Base-by-base conservation (phyloP, 2,797 vertebrate genomes). In the Enteromius mattozi region DNA sequence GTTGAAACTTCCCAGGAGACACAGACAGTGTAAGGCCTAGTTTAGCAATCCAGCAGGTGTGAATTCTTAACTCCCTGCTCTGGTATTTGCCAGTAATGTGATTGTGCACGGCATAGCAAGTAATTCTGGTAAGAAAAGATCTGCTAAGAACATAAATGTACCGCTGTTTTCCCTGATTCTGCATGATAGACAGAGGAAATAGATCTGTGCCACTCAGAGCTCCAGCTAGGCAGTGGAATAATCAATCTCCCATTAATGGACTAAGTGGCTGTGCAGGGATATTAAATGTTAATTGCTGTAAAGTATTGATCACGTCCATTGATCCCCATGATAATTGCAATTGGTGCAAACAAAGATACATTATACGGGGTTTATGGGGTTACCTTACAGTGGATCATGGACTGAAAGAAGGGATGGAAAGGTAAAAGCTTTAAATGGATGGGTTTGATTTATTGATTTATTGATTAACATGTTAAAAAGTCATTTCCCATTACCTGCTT, bases 211-310 rank as follows among this genome's bases (percentile, higher is more conserved):
- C 90, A 88, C 91, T 92, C 91, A 87, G 86, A 90, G 92, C 90
- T 42, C 7, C 71, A 86, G 89, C 88, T 88, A 91, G 90, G 91
- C 92, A 85, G 89, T 88, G 69, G 88, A 92, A 95, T 94, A 95
- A 95, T 95, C 94, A 95, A 95, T 95, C 92, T 91, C 42, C 91
- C 93, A 94, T 94, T 95, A 95, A 95, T 94, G 93, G 93, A 95
- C 92, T 94, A 95, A 95, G 94, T 94, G 94, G 94, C 93, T 95
- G 93, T 93, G 93, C 92, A 94, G 92, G 93, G 95, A 95, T 95
- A 95, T 95, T 94, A 95, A 95, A 95, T 95, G 94, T 95, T 95
- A 95, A 95, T 95, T 95, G 95, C 94, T 95, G 94, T 93, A 93
- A 92, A 93, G 91, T 94, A 95, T 95, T 89, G 94, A 95, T 94